Conservation (phyloP, 2,888 invertebrate genomes). For the Enoplolaimus lenunculus region DNA sequence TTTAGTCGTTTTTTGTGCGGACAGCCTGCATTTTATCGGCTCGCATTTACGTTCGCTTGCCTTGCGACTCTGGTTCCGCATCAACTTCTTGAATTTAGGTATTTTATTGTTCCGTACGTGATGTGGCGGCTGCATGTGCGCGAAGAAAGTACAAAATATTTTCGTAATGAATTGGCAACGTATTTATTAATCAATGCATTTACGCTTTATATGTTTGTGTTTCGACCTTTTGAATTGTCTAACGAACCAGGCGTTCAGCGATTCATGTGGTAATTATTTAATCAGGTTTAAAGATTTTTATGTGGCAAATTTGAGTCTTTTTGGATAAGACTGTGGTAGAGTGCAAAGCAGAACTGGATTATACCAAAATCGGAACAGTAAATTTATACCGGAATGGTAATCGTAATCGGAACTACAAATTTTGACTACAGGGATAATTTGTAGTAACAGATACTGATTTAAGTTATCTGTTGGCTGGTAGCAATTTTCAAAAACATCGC, state of each 20-base stretch:
- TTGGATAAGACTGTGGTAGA: too few species aligned
- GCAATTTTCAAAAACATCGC: too few species aligned
- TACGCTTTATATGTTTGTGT: conserved; percentile 32
- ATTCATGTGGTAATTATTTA: conserved; percentile 39
- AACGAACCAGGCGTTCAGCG: conserved; percentile 33
- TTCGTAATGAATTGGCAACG: conserved; percentile 21
- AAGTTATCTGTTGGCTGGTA: too few species aligned
- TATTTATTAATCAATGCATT: conserved; percentile 28
- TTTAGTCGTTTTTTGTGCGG: conserved; percentile 43
- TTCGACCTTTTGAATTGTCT: conserved; percentile 34
- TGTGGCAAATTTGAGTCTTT: too few species aligned
- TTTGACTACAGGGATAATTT: too few species aligned
- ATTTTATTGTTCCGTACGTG: conserved; percentile 78
- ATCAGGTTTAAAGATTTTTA: too few species aligned
- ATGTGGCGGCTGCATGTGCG: conserved; percentile 56
- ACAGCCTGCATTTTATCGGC: conserved; percentile 41
- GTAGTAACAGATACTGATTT: too few species aligned
- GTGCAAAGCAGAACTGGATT: too few species aligned
- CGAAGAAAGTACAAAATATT: background rate
- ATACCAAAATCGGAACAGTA: too few species aligned
- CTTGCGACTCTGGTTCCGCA: conserved; percentile 60
- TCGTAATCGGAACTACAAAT: too few species aligned
- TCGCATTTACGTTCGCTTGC: conserved; percentile 52
- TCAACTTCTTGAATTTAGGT: conserved; percentile 75
- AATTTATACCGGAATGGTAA: too few species aligned